Percentiles rank a stretch among this genome's conserved stretches.
These are phyloP conservation scores for Hirundo rustica DNA, from an alignment of 2,797 vertebrate genomes.

Conservation along the genomic window DNA sequence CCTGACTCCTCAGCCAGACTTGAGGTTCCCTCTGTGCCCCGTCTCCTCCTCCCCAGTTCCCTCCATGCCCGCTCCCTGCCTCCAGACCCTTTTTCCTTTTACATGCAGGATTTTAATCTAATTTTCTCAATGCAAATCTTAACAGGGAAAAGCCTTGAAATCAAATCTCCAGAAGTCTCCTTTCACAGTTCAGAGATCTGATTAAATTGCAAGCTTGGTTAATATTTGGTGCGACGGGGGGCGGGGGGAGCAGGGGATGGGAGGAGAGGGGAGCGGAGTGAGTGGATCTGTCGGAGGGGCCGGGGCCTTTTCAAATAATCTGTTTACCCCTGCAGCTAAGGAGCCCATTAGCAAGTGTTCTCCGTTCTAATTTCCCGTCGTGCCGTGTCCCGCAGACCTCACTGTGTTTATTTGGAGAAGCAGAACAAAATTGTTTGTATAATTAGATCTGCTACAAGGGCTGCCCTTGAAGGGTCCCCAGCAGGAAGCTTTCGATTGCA, in stretches of 20 bases:
- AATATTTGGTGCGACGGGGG: conserved; percentile 14
- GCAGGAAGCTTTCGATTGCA: conserved; percentile 64
- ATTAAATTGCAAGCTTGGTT: conserved; percentile 57
- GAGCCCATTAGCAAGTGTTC: conserved; percentile 73
- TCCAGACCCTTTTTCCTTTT: not conserved
- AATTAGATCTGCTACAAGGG: conserved; percentile 73
- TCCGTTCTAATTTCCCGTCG: conserved; percentile 74
- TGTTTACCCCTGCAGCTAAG: conserved; percentile 78
- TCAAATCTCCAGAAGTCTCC: conserved; percentile 48
- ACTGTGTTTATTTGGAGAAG: conserved; percentile 79
- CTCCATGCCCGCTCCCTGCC: accelerated
- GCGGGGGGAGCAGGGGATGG: not conserved
- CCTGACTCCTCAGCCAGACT: not conserved
- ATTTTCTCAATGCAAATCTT: conserved; percentile 46
- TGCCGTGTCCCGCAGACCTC: conserved; percentile 61
- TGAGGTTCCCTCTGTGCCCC: not conserved
- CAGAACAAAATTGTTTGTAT: conserved; percentile 75
- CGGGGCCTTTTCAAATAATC: conserved; percentile 66
- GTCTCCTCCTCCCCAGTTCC: not conserved
- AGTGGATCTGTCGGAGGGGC: conserved; percentile 34
- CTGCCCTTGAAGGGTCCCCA: conserved; percentile 71
- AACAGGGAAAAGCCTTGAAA: conserved; percentile 57
- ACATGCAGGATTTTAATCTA: conserved; percentile 43
- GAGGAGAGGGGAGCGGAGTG: not conserved
- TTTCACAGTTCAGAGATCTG: conserved; percentile 64